Evolutionary conservation across 2,113 vertebrate genomes (phyloP).

Genomic region (Leptobrachium leishanense): DNA sequence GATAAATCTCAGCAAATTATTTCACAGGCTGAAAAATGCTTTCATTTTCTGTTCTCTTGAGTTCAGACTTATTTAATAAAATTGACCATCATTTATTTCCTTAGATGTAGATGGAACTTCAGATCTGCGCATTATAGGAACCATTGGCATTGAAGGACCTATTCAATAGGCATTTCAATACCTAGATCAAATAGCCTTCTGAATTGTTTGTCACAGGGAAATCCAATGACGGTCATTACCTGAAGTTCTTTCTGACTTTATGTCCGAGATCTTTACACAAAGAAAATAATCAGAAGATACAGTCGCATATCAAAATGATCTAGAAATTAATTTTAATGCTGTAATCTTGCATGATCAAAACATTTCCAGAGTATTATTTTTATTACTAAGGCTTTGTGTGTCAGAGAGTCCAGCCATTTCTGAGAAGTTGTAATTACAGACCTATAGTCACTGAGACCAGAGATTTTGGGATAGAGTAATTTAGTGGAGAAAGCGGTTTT

Average conservation of each 20-base stretch:
- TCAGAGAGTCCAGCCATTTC: neutral
- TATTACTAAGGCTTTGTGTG: neutral
- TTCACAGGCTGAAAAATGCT: no score
- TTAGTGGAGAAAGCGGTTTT: no score
- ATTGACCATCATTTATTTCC: neutral
- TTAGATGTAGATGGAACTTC: neutral
- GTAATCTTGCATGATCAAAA: conserved; percentile 20
- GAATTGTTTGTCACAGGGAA: neutral
- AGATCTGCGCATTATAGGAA: neutral
- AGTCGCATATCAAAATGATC: neutral
- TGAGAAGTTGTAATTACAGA: conserved; percentile 14
- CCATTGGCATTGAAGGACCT: neutral
- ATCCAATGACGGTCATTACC: conserved; percentile 6
- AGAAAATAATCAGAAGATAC: neutral
- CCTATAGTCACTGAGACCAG: no score
- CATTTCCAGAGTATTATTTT: conserved; percentile 8
- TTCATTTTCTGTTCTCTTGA: no score
- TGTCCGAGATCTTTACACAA: conserved; percentile 8
- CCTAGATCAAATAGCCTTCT: conserved; percentile 12
- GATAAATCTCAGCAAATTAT: no score
- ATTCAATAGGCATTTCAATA: conserved; percentile 10
- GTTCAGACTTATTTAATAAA: neutral
- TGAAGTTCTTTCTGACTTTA: neutral
- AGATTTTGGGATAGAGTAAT: no score
- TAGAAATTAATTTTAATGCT: neutral